A percentile compares a stretch with the other conserved stretches of the same genome.
Conservation (phyloP, 2,113 vertebrate genomes). For the Okapia johnstoni region DNA sequence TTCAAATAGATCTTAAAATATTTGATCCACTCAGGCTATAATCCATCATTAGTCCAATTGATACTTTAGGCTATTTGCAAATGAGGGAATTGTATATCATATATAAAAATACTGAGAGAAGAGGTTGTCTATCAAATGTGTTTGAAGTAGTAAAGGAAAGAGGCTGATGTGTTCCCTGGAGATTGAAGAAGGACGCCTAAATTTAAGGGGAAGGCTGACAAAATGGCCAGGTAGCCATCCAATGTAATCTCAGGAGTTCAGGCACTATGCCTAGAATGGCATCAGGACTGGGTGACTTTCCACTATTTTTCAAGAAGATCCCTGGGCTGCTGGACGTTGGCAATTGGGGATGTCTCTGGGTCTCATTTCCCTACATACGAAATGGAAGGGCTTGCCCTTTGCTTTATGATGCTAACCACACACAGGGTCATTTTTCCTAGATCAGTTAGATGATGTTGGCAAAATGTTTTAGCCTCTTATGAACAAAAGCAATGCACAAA, state of each 20-base stretch:
- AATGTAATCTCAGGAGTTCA: fast-evolving
- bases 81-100: neutral
- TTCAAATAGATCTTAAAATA: neutral
- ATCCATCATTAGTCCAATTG: neutral
- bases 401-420: neutral
- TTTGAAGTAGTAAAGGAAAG: neutral
- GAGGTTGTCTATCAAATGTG: neutral
- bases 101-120: neutral
- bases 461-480: neutral
- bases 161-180: neutral
- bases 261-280: neutral
- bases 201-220: neutral
- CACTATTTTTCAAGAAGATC: neutral
- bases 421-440: neutral
- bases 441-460: neutral
- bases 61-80: neutral
- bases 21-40: neutral
- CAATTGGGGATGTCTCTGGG: no score
- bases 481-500: neutral
- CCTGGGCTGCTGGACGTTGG: no score
- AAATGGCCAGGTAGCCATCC: neutral
- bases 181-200: neutral
- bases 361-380: fast-evolving
- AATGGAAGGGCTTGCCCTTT: neutral
- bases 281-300: neutral